These are phyloP conservation scores for Arctopsyche grandis DNA, from an alignment of 1,140 invertebrate genomes.

Conservation along the genomic window DNA sequence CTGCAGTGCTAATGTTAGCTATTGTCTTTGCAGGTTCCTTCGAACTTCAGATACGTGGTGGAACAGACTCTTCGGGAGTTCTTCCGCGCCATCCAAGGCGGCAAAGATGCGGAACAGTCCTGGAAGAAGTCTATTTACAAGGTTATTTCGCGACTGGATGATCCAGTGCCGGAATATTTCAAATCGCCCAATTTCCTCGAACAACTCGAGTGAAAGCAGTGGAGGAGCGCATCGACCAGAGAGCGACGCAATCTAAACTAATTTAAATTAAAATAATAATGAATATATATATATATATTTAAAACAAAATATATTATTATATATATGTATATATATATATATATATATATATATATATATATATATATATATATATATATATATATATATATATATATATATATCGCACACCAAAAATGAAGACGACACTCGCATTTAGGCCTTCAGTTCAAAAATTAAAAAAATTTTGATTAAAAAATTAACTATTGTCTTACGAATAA, in stretches of 20 bases:
- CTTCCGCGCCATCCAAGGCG: slow-evolving; percentile 95
- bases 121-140: slow-evolving; percentile 99
- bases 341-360: background rate
- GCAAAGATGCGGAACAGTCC: slow-evolving; percentile 97
- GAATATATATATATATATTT: slow-evolving; percentile 43
- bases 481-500: slow-evolving; percentile 53
- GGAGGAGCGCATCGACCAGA: slow-evolving; percentile 16
- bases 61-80: slow-evolving; percentile 98
- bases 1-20: background rate
- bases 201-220: slow-evolving; percentile 82
- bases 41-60: slow-evolving; percentile 95
- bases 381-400: slow-evolving; percentile 33
- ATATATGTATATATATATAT: slow-evolving; percentile 22
- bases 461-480: slow-evolving; percentile 57
- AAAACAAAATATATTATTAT: slow-evolving; percentile 35
- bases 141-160: slow-evolving; percentile 98
- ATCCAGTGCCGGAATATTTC: slow-evolving; percentile 99
- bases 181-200: slow-evolving; percentile 99
- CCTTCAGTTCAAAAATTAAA: slow-evolving; percentile 70
- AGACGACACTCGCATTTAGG: slow-evolving; percentile 69
- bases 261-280: slow-evolving; percentile 42
- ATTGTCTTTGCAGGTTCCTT: slow-evolving; percentile 83
- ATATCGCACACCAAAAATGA: slow-evolving; percentile 63
- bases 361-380: slow-evolving; percentile 44
- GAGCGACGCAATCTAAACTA: slow-evolving; percentile 30